Conservation (phyloP, 2,888 invertebrate genomes). For the Diloba caeruleocephala region DNA sequence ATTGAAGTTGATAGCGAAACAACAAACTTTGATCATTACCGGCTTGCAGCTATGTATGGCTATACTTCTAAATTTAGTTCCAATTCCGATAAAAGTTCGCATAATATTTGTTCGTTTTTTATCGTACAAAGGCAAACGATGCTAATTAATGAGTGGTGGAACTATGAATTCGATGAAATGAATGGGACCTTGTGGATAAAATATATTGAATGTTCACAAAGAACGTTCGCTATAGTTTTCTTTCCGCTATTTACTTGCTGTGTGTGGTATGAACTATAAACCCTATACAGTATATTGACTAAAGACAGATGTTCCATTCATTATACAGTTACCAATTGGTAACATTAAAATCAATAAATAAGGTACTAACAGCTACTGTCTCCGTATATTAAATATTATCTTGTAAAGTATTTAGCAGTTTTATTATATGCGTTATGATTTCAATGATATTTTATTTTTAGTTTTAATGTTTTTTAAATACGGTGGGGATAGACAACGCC, state of each 20-base stretch:
- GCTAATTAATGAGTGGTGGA: conserved; percentile 12
- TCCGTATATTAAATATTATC: too few species aligned
- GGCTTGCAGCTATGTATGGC: conserved; percentile 19
- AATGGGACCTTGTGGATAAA: not conserved
- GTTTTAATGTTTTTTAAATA: too few species aligned
- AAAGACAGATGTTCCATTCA: too few species aligned
- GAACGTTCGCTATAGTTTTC: not conserved
- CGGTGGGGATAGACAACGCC: too few species aligned
- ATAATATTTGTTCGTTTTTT: conserved; percentile 14
- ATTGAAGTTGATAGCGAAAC: conserved; percentile 11
- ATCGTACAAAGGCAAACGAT: conserved; percentile 3
- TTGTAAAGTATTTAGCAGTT: too few species aligned
- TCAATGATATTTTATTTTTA: too few species aligned
- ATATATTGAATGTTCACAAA: not conserved
- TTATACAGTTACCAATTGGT: too few species aligned
- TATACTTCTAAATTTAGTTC: conserved; percentile 9
- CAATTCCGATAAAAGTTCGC: conserved; percentile 11
- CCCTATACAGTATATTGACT: too few species aligned
- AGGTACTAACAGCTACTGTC: too few species aligned
- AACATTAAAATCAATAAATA: too few species aligned
- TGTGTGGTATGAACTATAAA: too few species aligned
- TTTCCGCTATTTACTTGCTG: not conserved
- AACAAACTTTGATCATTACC: conserved; percentile 39
- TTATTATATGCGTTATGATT: too few species aligned
- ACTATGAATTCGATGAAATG: conserved; percentile 10